phyloP scores from a whole-genome alignment of 2,888 invertebrate genomes.

The Thymelicus lineola region DNA sequence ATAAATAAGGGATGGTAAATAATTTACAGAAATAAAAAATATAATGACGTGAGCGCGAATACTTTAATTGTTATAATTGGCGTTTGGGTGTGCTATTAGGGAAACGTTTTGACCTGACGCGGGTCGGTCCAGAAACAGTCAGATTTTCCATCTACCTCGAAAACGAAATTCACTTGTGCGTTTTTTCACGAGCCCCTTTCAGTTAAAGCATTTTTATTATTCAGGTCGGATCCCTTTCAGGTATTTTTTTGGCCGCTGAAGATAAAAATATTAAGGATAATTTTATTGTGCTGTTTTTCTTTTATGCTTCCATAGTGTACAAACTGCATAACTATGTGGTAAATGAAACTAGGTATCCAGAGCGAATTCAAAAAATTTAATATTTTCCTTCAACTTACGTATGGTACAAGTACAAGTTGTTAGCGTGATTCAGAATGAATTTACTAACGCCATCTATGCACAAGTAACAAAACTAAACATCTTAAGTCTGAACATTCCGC shows the following conservation, averaged over 20 bases:
- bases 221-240: conserved; percentile 67
- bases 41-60: conserved; percentile 60
- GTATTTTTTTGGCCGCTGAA: conserved; percentile 59
- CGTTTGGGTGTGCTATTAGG: conserved; percentile 75
- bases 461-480: too few species aligned
- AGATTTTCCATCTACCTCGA: conserved; percentile 63
- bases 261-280: conserved; percentile 52
- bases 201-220: conserved; percentile 68
- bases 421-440: too few species aligned
- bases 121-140: conserved; percentile 64
- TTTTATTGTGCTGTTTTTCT: conserved; percentile 35
- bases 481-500: too few species aligned
- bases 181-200: conserved; percentile 70
- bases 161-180: conserved; percentile 67
- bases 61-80: conserved; percentile 83
- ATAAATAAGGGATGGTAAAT: not conserved
- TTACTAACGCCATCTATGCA: too few species aligned
- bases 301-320: conserved; percentile 9
- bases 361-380: too few species aligned
- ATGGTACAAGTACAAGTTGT: too few species aligned
- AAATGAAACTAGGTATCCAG: too few species aligned
- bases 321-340: too few species aligned
- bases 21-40: conserved; percentile 33
- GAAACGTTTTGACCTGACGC: conserved; percentile 58
- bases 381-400: too few species aligned